Percentiles rank a stretch among this genome's conserved stretches.
Evolutionary conservation across 2,888 invertebrate species (phyloP).

Genomic region (Platycheirus rosarum): DNA sequence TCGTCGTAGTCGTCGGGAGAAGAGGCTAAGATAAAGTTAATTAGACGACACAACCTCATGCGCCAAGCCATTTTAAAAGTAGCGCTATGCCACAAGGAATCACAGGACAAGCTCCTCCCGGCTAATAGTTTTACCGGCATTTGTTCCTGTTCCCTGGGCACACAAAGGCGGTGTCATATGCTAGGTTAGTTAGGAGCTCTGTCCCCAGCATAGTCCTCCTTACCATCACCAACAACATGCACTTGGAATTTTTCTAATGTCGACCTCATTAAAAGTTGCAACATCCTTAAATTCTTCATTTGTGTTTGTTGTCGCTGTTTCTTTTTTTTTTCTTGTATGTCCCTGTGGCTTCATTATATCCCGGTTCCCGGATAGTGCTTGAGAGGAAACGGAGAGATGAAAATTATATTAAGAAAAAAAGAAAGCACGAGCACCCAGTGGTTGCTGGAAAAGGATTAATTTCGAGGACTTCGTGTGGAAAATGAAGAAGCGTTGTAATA

Average conservation of each 20-base stretch:
- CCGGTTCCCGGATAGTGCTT: slow-evolving; percentile 30
- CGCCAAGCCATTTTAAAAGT: slow-evolving; percentile 55
- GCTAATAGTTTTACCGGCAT: slow-evolving; percentile 66
- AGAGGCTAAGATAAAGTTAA: slow-evolving; percentile 75
- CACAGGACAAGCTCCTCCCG: slow-evolving; percentile 47
- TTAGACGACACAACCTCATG: slow-evolving; percentile 76
- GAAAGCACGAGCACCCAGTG: slow-evolving; percentile 4
- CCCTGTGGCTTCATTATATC: slow-evolving; percentile 62
- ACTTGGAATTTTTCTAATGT: slow-evolving; percentile 64
- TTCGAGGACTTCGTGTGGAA: slow-evolving; percentile 69
- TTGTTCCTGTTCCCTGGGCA: slow-evolving; percentile 36
- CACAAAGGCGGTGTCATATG: slow-evolving; percentile 27
- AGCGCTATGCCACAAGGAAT: slow-evolving; percentile 34
- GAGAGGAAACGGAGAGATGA: neutral
- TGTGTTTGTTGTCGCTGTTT: slow-evolving; percentile 26
- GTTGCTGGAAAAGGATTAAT: slow-evolving; percentile 66
- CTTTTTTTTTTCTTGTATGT: slow-evolving; percentile 7
- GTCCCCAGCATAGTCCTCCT: too few relatives aligned
- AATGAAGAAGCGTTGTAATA: slow-evolving; percentile 56
- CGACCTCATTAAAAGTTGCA: slow-evolving; percentile 74
- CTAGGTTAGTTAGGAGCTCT: slow-evolving; percentile 1
- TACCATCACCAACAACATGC: slow-evolving; percentile 31
- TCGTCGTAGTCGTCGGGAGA: slow-evolving; percentile 2
- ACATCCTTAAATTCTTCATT: slow-evolving; percentile 68
- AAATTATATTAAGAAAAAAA: slow-evolving; percentile 10